Conservation (phyloP, 2,888 invertebrate genomes). For the Notodonta dromedarius region DNA sequence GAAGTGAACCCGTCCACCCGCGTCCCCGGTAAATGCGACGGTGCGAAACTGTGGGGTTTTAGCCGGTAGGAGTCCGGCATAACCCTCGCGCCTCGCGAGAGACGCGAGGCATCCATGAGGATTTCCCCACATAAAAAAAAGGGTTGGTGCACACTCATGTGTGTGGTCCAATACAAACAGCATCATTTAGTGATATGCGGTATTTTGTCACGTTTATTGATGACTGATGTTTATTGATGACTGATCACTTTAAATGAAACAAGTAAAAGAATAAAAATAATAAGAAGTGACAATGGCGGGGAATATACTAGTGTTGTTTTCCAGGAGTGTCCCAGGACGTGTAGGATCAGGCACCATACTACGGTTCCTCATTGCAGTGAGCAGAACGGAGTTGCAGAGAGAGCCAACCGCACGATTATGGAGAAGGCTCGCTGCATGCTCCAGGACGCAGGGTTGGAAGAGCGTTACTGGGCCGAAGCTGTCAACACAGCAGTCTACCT, state of each 20-base stretch:
- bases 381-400: slow-evolving; percentile 4
- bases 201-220: slow-evolving; percentile 23
- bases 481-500: slow-evolving; percentile 10
- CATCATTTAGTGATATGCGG: slow-evolving; percentile 13
- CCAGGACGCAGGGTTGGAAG: slow-evolving; percentile 16
- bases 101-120: too few species aligned
- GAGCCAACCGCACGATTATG: slow-evolving; percentile 10
- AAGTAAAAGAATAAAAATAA: not conserved
- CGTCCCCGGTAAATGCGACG: too few species aligned
- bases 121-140: not conserved
- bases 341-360: not conserved
- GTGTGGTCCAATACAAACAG: slow-evolving; percentile 20
- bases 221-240: slow-evolving; percentile 19
- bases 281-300: slow-evolving; percentile 1
- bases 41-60: too few species aligned
- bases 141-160: slow-evolving; percentile 21
- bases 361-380: not conserved
- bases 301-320: not conserved
- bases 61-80: too few species aligned
- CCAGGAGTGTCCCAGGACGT: not conserved
- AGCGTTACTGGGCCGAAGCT: slow-evolving; percentile 29
- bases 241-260: slow-evolving; percentile 4
- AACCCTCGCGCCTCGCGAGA: too few species aligned
- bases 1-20: too few species aligned
- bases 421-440: slow-evolving; percentile 26